These are phyloP conservation scores for Drosophila mayaguana DNA, from an alignment of 2,888 invertebrate species.

Conservation along the genomic window DNA sequence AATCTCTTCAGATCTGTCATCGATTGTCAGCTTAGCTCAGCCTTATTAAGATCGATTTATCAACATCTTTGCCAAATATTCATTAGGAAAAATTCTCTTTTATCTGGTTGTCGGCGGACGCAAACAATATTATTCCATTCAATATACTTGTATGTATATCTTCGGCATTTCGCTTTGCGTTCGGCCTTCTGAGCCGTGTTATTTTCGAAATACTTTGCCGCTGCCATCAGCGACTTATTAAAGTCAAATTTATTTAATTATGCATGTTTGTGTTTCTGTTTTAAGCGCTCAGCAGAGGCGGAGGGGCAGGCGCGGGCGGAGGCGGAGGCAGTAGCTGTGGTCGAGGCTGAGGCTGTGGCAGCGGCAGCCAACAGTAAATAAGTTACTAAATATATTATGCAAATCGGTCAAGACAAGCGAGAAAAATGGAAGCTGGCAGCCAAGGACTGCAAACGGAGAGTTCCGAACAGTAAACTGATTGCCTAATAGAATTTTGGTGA, in stretches of 20 bases:
- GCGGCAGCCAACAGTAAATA: conserved; percentile 19
- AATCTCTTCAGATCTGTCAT: neutral
- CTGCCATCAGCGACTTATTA: conserved; percentile 58
- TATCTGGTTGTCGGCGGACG: conserved; percentile 1
- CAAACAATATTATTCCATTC: neutral
- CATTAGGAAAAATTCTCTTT: conserved; percentile 11
- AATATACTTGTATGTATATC: no score
- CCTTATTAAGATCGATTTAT: conserved; percentile 8
- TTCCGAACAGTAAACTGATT: conserved; percentile 37
- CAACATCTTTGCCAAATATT: conserved; percentile 15
- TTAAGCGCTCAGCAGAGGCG: neutral
- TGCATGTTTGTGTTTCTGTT: conserved; percentile 38
- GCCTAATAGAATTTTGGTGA: conserved; percentile 36
- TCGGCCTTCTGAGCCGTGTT: neutral
- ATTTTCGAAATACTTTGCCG: conserved; percentile 9
- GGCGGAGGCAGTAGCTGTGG: neutral
- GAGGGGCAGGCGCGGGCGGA: neutral
- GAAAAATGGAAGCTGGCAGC: conserved; percentile 9
- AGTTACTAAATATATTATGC: conserved; percentile 43
- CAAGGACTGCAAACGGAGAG: conserved; percentile 3
- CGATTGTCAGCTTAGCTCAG: conserved; percentile 2
- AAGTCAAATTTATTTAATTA: conserved; percentile 74
- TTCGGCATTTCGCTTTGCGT: conserved; percentile 8
- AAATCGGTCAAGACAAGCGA: conserved; percentile 32
- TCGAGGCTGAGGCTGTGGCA: neutral